Evolutionary conservation across 1,140 invertebrate genomes (phyloP).

Genomic region (Halyomorpha halys): DNA sequence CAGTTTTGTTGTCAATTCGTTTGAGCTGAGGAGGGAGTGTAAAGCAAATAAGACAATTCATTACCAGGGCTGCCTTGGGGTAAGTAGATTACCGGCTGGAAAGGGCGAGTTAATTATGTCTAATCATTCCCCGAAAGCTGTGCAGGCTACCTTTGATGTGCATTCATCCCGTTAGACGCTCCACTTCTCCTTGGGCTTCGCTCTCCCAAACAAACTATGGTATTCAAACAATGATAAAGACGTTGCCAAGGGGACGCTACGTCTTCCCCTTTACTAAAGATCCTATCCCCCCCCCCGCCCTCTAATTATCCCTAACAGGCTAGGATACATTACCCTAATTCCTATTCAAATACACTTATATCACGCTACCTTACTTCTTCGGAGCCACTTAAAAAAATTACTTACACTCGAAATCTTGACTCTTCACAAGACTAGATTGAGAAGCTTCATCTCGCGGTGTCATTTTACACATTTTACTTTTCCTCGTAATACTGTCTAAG

Average conservation of each 20-base stretch:
- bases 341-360: neutral
- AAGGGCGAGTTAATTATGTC: constrained; percentile 18
- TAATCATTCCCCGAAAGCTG: constrained; percentile 16
- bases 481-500: too few relatives aligned
- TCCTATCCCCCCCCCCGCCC: neutral
- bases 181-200: constrained; percentile 9
- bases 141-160: constrained; percentile 20
- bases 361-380: neutral
- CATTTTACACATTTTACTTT: too few relatives aligned
- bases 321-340: constrained; percentile 7
- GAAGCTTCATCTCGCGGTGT: too few relatives aligned
- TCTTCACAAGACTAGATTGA: too few relatives aligned
- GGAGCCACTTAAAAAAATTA: too few relatives aligned
- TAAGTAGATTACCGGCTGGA: constrained; percentile 18
- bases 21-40: constrained; percentile 16
- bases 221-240: constrained; percentile 23
- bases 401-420: too few relatives aligned
- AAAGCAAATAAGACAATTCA: constrained; percentile 23
- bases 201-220: constrained; percentile 19
- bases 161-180: constrained; percentile 22
- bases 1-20: constrained; percentile 17
- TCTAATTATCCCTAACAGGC: constrained; percentile 9
- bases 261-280: neutral
- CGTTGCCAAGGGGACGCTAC: constrained; percentile 10
- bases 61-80: constrained; percentile 8